Percentiles rank a stretch among this genome's conserved stretches.
phyloP scores from a whole-genome alignment of 2,888 invertebrate species.

The Minunthozetes semirufus region DNA sequence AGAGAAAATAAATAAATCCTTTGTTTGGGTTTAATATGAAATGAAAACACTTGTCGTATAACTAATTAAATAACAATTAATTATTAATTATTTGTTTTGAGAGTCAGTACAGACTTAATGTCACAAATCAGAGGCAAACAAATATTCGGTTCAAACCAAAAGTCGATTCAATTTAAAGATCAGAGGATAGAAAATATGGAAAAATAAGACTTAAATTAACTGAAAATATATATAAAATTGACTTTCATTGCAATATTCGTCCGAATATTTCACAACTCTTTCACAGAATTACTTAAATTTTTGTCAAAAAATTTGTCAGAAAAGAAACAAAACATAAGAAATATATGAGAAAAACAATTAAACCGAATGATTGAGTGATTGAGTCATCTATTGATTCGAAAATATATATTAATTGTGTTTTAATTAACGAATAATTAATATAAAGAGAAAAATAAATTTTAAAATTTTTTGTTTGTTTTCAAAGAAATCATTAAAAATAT shows the following conservation, averaged over 20 bases:
- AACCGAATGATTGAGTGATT: background rate
- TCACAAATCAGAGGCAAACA: background rate
- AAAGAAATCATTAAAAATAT: too few relatives aligned
- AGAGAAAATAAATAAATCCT: slow-evolving; percentile 1
- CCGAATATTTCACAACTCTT: background rate
- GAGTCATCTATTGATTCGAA: too few relatives aligned
- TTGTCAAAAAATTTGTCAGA: background rate
- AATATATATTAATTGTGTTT: background rate
- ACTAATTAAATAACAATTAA: slow-evolving; percentile 1
- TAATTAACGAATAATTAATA: background rate
- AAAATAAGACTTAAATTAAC: background rate
- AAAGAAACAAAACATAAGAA: background rate
- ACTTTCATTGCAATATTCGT: background rate
- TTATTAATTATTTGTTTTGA: background rate
- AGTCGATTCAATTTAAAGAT: background rate
- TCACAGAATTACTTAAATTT: background rate
- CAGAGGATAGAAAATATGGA: background rate
- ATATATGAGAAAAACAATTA: background rate
- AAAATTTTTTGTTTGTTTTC: background rate
- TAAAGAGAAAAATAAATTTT: background rate
- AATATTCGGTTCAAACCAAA: background rate
- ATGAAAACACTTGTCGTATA: background rate
- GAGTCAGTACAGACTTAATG: background rate
- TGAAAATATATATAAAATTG: background rate
- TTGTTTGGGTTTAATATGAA: background rate